Percentiles rank a stretch among this genome's conserved stretches.
These are phyloP conservation scores for Meloidogyne hapla DNA, from an alignment of 1,140 invertebrate species.

Conservation along the genomic window DNA sequence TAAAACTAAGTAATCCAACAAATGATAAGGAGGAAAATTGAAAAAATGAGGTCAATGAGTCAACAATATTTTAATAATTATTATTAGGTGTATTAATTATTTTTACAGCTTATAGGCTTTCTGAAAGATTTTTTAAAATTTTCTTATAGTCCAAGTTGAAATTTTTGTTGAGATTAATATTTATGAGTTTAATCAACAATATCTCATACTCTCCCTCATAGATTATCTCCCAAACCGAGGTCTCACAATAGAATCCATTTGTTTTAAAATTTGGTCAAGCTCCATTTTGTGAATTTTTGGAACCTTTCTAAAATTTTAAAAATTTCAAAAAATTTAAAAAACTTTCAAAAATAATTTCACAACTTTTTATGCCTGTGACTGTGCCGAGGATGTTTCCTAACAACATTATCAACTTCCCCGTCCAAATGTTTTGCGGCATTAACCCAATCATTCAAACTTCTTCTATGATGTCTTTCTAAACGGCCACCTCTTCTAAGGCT, in stretches of 20 bases:
- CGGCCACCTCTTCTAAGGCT: slow-evolving; percentile 19
- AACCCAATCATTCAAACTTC: slow-evolving; percentile 19
- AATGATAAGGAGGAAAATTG: no score
- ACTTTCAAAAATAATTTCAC: no score
- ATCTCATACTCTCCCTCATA: neutral
- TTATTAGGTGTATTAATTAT: no score
- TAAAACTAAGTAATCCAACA: no score
- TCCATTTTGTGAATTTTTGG: slow-evolving; percentile 18
- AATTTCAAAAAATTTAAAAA: neutral
- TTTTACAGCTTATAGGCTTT: no score
- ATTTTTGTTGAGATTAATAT: neutral
- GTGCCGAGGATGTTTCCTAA: neutral
- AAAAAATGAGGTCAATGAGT: no score
- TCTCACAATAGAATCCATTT: slow-evolving; percentile 24
- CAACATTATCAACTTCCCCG: neutral
- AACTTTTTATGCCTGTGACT: slow-evolving; percentile 16
- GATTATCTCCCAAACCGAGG: slow-evolving; percentile 11
- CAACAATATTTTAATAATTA: no score
- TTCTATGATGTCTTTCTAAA: slow-evolving; percentile 9
- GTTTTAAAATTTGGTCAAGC: slow-evolving; percentile 16
- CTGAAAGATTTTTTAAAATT: no score
- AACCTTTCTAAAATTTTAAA: neutral
- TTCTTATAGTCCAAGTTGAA: neutral
- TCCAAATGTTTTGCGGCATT: neutral
- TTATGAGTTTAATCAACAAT: neutral